phyloP scores from a whole-genome alignment of 2,888 invertebrate genomes.

The Microctonus brassicae region DNA sequence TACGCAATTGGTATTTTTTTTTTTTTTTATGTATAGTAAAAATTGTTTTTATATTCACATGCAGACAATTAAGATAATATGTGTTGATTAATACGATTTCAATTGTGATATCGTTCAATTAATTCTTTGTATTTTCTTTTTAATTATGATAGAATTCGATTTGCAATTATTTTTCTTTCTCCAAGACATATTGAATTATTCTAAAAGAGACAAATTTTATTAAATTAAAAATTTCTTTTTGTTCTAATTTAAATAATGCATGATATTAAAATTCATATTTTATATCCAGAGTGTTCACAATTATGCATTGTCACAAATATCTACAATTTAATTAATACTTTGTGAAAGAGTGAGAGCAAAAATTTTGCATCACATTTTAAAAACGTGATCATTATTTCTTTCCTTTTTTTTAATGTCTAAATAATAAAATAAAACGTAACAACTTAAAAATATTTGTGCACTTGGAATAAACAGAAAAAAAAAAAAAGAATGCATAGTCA shows the following conservation, averaged over 20 bases:
- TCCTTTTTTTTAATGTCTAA: conserved; percentile 17
- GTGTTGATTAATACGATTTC: conserved; percentile 11
- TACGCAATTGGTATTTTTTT: background rate
- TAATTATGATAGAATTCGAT: background rate
- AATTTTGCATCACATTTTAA: too few species aligned
- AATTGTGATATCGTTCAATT: background rate
- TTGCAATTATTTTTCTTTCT: background rate
- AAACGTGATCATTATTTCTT: background rate
- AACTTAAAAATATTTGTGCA: conserved; percentile 22
- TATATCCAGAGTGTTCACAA: conserved; percentile 9
- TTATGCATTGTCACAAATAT: conserved; percentile 1
- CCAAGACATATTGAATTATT: too few species aligned
- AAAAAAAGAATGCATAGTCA: conserved; percentile 28
- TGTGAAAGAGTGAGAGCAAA: too few species aligned
- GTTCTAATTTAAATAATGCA: background rate
- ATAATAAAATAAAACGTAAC: conserved; percentile 33
- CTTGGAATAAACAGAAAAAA: conserved; percentile 18
- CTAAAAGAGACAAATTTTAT: background rate
- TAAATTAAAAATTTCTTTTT: background rate
- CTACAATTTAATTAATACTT: conserved; percentile 14
- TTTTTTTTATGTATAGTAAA: background rate
- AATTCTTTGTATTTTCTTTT: background rate
- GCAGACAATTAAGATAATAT: background rate
- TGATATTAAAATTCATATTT: conserved; percentile 8
- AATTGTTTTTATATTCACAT: conserved; percentile 19